phyloP scores from a whole-genome alignment of 35 echinoderm and acorn worm genomes.

The Strongylocentrotus purpuratus region DNA sequence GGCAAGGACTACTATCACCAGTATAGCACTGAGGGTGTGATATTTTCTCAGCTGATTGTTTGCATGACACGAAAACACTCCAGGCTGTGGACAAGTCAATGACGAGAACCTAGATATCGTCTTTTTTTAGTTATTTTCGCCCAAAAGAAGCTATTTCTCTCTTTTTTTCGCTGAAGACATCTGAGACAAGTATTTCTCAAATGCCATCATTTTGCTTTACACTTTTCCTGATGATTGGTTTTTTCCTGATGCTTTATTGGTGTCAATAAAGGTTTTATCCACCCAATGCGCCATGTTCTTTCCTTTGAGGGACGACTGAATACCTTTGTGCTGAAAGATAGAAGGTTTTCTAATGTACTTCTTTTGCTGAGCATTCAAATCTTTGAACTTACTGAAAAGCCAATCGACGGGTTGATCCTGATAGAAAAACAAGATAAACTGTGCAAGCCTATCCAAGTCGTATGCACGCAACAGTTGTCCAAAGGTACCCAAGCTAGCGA shows the following conservation, averaged over 20 bases:
- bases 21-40: no score
- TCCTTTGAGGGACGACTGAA: constrained; percentile 73
- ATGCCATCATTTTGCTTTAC: constrained; percentile 81
- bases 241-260: constrained; percentile 76
- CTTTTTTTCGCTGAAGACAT: constrained; percentile 60
- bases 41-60: no score
- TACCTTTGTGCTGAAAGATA: constrained; percentile 84
- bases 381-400: constrained; percentile 75
- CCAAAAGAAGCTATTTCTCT: constrained; percentile 86
- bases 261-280: constrained; percentile 78
- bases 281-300: constrained; percentile 67
- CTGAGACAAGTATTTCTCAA: constrained; percentile 81
- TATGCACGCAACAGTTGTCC: constrained; percentile 78
- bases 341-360: constrained; percentile 71
- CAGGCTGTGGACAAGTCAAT: no score
- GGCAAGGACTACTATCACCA: no score
- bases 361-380: constrained; percentile 74
- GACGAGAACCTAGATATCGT: no score
- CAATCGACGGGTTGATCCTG: constrained; percentile 91
- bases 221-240: constrained; percentile 75
- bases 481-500: constrained; percentile 81
- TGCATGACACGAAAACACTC: no score
- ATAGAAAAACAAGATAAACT: constrained; percentile 88
- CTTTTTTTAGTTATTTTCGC: no score
- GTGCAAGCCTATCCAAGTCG: constrained; percentile 59